Conservation (phyloP, 1,140 invertebrate species). For the Trichonephila clavipes region DNA sequence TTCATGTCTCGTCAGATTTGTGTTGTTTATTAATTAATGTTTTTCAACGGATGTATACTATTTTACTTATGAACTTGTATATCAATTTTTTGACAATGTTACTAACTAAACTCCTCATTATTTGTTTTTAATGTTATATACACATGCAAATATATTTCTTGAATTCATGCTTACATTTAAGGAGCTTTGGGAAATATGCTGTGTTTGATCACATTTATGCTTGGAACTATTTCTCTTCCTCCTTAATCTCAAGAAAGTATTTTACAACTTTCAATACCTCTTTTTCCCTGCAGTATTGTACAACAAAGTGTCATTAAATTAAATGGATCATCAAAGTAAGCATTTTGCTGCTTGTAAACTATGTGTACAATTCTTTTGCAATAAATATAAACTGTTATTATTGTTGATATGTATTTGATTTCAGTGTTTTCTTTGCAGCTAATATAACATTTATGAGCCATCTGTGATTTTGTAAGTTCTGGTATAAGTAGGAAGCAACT, state of each 20-base stretch:
- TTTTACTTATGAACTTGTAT: not conserved
- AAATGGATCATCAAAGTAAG: not conserved
- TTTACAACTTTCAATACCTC: not conserved
- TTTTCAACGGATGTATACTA: not conserved
- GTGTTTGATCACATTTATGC: not conserved
- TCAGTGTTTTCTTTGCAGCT: no score
- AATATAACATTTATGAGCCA: no score
- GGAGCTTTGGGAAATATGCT: not conserved
- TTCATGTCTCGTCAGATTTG: not conserved
- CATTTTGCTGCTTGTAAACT: not conserved
- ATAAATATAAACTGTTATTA: not conserved
- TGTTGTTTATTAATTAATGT: constrained; percentile 19
- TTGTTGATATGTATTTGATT: no score
- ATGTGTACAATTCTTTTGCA: not conserved
- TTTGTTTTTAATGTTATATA: not conserved
- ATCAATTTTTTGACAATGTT: not conserved
- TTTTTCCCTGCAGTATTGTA: no score
- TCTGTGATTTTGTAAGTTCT: no score
- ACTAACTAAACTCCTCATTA: not conserved
- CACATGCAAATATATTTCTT: not conserved
- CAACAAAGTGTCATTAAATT: no score
- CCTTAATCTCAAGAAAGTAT: not conserved
- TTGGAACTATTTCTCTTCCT: not conserved
- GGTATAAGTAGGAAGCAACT: no score
- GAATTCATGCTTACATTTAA: not conserved